phyloP scores from a whole-genome alignment of 1,140 invertebrate genomes.

The Pissodes strobi region DNA sequence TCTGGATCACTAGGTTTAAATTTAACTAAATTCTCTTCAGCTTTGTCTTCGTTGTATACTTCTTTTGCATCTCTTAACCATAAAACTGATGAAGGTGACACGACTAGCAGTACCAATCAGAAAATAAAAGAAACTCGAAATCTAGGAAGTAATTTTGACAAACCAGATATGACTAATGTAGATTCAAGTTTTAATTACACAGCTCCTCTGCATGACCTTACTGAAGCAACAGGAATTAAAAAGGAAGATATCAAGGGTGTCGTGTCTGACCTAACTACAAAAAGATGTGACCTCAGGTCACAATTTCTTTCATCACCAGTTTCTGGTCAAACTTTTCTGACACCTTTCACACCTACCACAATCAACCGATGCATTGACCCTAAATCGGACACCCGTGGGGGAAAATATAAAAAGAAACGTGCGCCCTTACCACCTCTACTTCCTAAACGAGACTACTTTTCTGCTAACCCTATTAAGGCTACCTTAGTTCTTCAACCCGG shows the following conservation, averaged over 20 bases:
- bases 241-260: too few species aligned
- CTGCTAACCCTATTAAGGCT: slow-evolving; percentile 46
- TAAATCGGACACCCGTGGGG: slow-evolving; percentile 36
- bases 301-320: too few species aligned
- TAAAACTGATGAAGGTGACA: background rate
- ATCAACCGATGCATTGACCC: too few species aligned
- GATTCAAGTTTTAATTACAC: too few species aligned
- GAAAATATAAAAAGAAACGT: slow-evolving; percentile 53
- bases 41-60: slow-evolving; percentile 19
- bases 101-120: background rate
- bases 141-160: background rate
- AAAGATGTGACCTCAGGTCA: too few species aligned
- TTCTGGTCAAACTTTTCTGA: too few species aligned
- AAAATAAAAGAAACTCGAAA: background rate
- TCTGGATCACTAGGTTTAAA: slow-evolving; percentile 16
- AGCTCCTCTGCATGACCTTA: too few species aligned
- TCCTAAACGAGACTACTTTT: background rate
- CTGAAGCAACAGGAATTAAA: too few species aligned
- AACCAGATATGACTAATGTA: background rate
- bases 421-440: slow-evolving; percentile 48
- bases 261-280: too few species aligned
- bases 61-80: background rate
- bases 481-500: slow-evolving; percentile 52
- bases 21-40: slow-evolving; percentile 24
- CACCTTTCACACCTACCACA: too few species aligned